Evolutionary conservation across 2,113 vertebrate species (phyloP), one percentile per base, ranked within the genome.

Genomic region (Sisor rabdophorus): DNA sequence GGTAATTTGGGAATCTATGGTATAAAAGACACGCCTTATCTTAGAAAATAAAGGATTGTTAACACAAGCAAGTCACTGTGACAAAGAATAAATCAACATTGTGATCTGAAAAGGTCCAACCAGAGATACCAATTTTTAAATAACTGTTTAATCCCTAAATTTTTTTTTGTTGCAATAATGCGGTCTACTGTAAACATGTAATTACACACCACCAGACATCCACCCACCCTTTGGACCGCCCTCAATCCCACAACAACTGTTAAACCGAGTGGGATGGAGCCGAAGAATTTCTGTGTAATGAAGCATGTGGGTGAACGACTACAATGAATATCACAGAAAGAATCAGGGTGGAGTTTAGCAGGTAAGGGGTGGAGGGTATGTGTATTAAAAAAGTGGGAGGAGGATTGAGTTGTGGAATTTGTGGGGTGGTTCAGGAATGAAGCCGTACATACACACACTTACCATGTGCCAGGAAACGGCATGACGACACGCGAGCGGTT

Each of bases 401-500:
- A 84, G 88, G 87, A 75, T 55, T 69, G 59, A 58, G 61, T 58
- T 61, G 60, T 76, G 70, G 74, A 85, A 88, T 64, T 60, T 77
- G 86, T 80, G 89, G 86, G 86, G 86, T 92, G 89, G 90, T 91
- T 92, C 90, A 92, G 91, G 90, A 86, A 90, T 91, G 89, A 91
- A 90, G 89, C 91, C 89, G 91, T 91, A 90, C 91, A 89, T 89
- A 91, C 90, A 92, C 91, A 91, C 71, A 93, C 92, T 93, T 93
- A 93, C 92, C 92, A 89, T 92, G 89, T 89, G 89, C 89, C 85
- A 87, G 90, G 90, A 89, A 91, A 93, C 91, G 90, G 90, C 89
- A 91, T 92, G 91, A 93, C 88, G 91, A 92, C 92, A 92, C 91
- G 91, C 89, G 91, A 92, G 89, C 91, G 89, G 91, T 92, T 92